phyloP scores from a whole-genome alignment of 1,140 invertebrate species.

The Rhagoletis pomonella region DNA sequence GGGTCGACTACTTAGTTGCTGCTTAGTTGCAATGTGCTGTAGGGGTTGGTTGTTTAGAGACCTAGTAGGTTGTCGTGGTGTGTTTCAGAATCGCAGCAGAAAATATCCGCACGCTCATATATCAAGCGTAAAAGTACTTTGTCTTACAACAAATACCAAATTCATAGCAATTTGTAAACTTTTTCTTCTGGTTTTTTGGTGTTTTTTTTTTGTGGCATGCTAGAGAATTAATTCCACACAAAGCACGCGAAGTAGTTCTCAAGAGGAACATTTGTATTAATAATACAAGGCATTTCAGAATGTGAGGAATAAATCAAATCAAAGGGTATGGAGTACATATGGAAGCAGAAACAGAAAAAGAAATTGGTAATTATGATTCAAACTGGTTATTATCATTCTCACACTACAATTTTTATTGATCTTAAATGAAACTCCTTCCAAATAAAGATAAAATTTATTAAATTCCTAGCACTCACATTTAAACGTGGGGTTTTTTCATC shows the following conservation, averaged over 20 bases:
- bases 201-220: not conserved
- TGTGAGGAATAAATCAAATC: not conserved
- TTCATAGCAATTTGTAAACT: slow-evolving; percentile 2
- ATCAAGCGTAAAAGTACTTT: not conserved
- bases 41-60: not conserved
- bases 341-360: too few species aligned
- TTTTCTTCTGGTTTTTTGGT: not conserved
- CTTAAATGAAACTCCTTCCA: too few species aligned
- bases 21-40: not conserved
- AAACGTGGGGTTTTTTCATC: too few species aligned
- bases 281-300: not conserved
- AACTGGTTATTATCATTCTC: too few species aligned
- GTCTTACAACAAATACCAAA: slow-evolving; percentile 13
- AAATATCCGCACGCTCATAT: not conserved
- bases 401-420: too few species aligned
- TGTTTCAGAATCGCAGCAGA: not conserved
- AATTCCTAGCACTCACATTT: too few species aligned
- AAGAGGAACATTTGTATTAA: slow-evolving; percentile 4
- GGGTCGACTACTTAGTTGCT: not conserved
- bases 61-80: not conserved
- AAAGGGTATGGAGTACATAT: too few species aligned
- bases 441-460: too few species aligned
- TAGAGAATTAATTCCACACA: not conserved
- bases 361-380: too few species aligned
- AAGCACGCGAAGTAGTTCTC: not conserved